Evolutionary conservation across 2,888 invertebrate species (phyloP).

Genomic region (Tetranychus piercei): DNA sequence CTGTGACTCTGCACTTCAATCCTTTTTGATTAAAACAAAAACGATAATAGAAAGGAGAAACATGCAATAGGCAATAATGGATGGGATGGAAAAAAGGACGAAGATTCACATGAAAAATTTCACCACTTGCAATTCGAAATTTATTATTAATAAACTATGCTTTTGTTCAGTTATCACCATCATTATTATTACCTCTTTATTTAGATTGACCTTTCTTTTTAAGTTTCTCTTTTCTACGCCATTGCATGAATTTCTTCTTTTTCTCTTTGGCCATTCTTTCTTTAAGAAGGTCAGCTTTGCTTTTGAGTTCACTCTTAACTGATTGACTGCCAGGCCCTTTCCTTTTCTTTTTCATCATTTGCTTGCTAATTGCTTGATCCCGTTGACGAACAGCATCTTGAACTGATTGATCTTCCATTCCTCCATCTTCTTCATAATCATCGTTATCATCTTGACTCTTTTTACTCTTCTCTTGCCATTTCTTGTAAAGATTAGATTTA

Average conservation of each 20-base stretch:
- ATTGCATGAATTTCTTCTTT: constrained; percentile 30
- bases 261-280: constrained; percentile 30
- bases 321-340: background rate
- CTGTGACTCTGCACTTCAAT: background rate
- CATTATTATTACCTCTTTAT: background rate
- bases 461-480: constrained; percentile 56
- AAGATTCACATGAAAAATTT: too few relatives aligned
- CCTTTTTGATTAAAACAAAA: background rate
- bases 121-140: too few relatives aligned
- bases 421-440: background rate
- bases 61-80: too few relatives aligned
- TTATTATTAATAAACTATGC: too few relatives aligned
- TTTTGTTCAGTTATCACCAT: too few relatives aligned
- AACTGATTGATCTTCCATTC: background rate
- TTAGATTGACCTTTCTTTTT: constrained; percentile 25
- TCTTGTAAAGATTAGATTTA: constrained; percentile 58
- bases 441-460: background rate
- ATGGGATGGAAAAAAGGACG: too few relatives aligned
- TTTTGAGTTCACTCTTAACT: constrained; percentile 25
- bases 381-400: background rate
- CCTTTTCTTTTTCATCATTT: background rate
- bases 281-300: constrained; percentile 31
- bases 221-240: constrained; percentile 21
- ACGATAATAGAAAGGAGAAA: too few relatives aligned
- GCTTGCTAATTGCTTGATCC: constrained; percentile 1